Evolutionary conservation across 2,888 invertebrate species (phyloP), one percentile per base, ranked within the genome.

Genomic region (Sussaba pulchella): DNA sequence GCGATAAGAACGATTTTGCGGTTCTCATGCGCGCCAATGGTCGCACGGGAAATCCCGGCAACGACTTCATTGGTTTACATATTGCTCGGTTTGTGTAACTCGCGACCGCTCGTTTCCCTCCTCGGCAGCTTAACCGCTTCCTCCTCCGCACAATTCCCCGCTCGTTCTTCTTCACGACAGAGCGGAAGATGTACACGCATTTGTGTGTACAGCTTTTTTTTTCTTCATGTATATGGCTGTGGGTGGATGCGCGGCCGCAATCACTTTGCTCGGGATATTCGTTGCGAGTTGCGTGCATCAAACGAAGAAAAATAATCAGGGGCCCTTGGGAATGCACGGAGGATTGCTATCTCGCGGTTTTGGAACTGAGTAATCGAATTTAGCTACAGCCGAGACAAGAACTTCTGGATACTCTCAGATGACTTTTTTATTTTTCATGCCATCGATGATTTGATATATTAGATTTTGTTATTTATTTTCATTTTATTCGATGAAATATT

Each of bases 1-100:
- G 69, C 50, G 81, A 77, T 81, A 81, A 81, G 70, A 70, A 39
- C 41, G 50, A 64, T 50, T n/a, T 73, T 63, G 64, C 63, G 63
- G 67, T 73, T 69, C 43, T 45, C 69, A 76, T 81, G 72, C 72
- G 47, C 41, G 36, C 24, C 39, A 36, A 31, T 31, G 45, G 63
- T 39, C 54, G 9, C 54, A 45, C 17, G 41, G 61, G n/a, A n/a
- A n/a, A n/a, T 67, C 17, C 61, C 45, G 52, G 36, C 50, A 52
- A 43, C 43, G 19, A 41, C 54, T 14, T 41, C 45, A 31, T 72
- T 39, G 24, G n/a, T 45, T n/a, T n/a, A n/a, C 57, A 14, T 10
- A n/a, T 50, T 9, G 14, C 12, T 24, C 57, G 57, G 66, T 66
- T 14, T 54, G 5, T 52, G 24, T 24, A 24, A n/a, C 45, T 45